These are phyloP conservation scores for Zele albiditarsus DNA, from an alignment of 2,888 invertebrate genomes.

Conservation along the genomic window DNA sequence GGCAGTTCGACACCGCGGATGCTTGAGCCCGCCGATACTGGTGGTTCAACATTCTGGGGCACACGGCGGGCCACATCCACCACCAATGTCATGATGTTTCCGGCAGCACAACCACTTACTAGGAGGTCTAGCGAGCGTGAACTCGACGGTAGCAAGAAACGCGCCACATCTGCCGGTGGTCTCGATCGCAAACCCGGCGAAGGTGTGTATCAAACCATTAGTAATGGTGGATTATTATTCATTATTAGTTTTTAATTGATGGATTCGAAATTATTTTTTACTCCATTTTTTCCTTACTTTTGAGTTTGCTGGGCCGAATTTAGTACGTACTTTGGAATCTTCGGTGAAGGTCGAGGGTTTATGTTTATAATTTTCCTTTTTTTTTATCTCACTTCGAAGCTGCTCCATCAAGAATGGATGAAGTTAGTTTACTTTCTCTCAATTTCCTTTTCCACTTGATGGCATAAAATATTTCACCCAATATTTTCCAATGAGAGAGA, in stretches of 20 bases:
- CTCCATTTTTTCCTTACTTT: not conserved
- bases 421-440: not conserved
- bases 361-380: slow-evolving; percentile 9
- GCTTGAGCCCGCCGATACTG: slow-evolving; percentile 87
- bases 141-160: slow-evolving; percentile 84
- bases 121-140: slow-evolving; percentile 90
- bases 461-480: not conserved
- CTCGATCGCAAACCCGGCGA: slow-evolving; percentile 80
- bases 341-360: slow-evolving; percentile 19
- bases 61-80: slow-evolving; percentile 92
- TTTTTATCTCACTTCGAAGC: slow-evolving; percentile 1
- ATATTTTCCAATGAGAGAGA: not conserved
- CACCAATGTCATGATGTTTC: slow-evolving; percentile 86
- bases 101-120: slow-evolving; percentile 82
- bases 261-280: slow-evolving; percentile 10
- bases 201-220: slow-evolving; percentile 70
- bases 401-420: not conserved
- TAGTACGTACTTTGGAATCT: slow-evolving; percentile 36
- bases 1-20: slow-evolving; percentile 93
- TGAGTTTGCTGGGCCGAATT: slow-evolving; percentile 48
- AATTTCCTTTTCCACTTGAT: not conserved
- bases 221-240: slow-evolving; percentile 44
- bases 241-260: slow-evolving; percentile 15
- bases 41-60: slow-evolving; percentile 85
- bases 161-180: slow-evolving; percentile 83